A percentile compares a stretch with the other conserved stretches of the same genome.
Evolutionary conservation across 2,888 invertebrate genomes (phyloP).

Genomic region (Hirtodrosophila duncani): DNA sequence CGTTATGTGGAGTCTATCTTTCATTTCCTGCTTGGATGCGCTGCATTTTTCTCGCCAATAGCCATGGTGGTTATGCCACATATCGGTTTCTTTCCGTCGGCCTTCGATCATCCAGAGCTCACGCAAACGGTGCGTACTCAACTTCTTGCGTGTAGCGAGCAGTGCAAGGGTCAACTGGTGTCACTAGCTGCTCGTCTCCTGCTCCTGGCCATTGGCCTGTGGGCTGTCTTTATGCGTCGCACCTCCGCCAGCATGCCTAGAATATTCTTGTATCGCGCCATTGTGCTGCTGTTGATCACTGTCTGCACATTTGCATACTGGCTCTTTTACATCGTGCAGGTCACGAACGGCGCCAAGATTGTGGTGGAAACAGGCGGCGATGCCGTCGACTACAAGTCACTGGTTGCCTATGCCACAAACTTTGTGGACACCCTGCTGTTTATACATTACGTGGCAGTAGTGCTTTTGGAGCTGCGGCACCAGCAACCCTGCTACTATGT

Average conservation of each 20-base stretch:
- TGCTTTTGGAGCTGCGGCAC: slow-evolving; percentile 95
- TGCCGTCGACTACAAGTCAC: slow-evolving; percentile 89
- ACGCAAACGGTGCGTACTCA: slow-evolving; percentile 85
- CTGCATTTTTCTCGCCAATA: slow-evolving; percentile 94
- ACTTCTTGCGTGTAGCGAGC: slow-evolving; percentile 90
- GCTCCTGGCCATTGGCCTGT: slow-evolving; percentile 91
- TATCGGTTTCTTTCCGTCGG: slow-evolving; percentile 89
- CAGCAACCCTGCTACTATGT: slow-evolving; percentile 93
- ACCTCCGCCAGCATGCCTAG: slow-evolving; percentile 93
- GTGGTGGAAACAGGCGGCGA: slow-evolving; percentile 86
- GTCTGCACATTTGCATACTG: slow-evolving; percentile 97
- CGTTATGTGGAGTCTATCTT: slow-evolving; percentile 90
- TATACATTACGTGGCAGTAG: slow-evolving; percentile 95
- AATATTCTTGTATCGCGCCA: slow-evolving; percentile 92
- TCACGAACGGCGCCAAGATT: slow-evolving; percentile 87
- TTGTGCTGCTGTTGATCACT: slow-evolving; percentile 91
- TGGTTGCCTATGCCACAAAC: slow-evolving; percentile 95
- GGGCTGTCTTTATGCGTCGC: slow-evolving; percentile 93
- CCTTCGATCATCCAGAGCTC: slow-evolving; percentile 82
- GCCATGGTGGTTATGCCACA: slow-evolving; percentile 97
- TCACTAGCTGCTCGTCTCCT: slow-evolving; percentile 94
- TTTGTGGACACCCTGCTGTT: slow-evolving; percentile 95
- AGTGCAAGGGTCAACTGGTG: slow-evolving; percentile 95
- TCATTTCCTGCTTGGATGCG: slow-evolving; percentile 87
- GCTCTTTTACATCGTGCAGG: slow-evolving; percentile 97